Evolutionary conservation across 1,140 invertebrate species (phyloP).

Genomic region (Aleiodes sp.): DNA sequence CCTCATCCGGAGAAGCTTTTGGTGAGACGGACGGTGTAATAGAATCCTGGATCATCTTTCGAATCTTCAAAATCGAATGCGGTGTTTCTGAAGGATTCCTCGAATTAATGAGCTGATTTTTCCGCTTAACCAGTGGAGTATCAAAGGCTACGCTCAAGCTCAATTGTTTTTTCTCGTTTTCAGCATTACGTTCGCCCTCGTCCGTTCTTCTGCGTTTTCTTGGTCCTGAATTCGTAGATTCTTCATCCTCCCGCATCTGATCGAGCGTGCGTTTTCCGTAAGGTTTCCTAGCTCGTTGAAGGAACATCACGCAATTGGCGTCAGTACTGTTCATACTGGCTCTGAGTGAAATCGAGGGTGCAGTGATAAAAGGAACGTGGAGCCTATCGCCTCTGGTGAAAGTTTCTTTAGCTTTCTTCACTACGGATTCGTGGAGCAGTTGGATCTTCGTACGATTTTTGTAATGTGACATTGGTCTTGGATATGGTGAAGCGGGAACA

Average conservation of each 20-base stretch:
- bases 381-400: slow-evolving; percentile 44
- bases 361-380: slow-evolving; percentile 57
- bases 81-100: slow-evolving; percentile 46
- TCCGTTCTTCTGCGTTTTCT: slow-evolving; percentile 40
- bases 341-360: slow-evolving; percentile 50
- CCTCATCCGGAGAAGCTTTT: not conserved
- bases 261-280: slow-evolving; percentile 44
- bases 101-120: slow-evolving; percentile 29
- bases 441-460: slow-evolving; percentile 38
- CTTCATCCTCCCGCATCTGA: slow-evolving; percentile 32
- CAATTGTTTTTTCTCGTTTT: slow-evolving; percentile 29
- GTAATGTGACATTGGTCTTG: slow-evolving; percentile 57
- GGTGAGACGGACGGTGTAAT: slow-evolving; percentile 37
- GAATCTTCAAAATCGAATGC: slow-evolving; percentile 62
- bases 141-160: slow-evolving; percentile 48
- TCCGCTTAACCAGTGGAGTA: slow-evolving; percentile 57
- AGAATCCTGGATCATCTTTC: slow-evolving; percentile 53
- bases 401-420: slow-evolving; percentile 55
- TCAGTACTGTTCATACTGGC: slow-evolving; percentile 26
- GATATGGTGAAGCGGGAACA: slow-evolving; percentile 38
- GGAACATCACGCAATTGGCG: slow-evolving; percentile 49
- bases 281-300: slow-evolving; percentile 19
- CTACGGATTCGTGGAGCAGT: slow-evolving; percentile 49
- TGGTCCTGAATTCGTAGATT: slow-evolving; percentile 11
- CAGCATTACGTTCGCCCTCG: slow-evolving; percentile 14